Evolutionary conservation across 2,888 invertebrate species (phyloP).

Genomic region (Mayetiola destructor): DNA sequence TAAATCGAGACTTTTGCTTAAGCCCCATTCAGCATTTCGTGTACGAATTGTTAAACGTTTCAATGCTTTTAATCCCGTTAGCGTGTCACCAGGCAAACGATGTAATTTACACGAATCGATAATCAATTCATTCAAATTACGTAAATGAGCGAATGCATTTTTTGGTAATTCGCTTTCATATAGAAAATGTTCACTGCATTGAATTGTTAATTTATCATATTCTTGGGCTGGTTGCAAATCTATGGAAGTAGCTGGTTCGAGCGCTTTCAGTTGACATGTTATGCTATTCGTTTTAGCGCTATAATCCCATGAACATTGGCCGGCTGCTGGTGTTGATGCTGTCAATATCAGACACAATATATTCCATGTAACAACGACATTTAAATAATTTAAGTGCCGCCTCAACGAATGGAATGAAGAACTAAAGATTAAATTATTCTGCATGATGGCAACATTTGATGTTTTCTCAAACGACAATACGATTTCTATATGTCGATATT

Average conservation of each 20-base stretch:
- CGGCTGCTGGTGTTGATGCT: constrained; percentile 15
- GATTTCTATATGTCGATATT: no score
- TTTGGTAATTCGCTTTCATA: constrained; percentile 63
- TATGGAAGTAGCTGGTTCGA: constrained; percentile 25
- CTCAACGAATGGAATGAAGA: background rate
- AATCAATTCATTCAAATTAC: constrained; percentile 53
- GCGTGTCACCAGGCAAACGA: constrained; percentile 57
- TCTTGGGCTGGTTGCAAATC: constrained; percentile 45
- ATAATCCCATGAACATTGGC: constrained; percentile 35
- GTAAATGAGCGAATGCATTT: constrained; percentile 55
- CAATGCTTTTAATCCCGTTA: constrained; percentile 57
- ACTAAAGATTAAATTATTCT: constrained; percentile 8
- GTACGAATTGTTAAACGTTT: constrained; percentile 62
- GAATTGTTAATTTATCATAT: constrained; percentile 55
- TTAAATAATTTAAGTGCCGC: background rate
- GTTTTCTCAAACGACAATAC: background rate
- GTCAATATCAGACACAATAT: background rate
- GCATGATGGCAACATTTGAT: constrained; percentile 9
- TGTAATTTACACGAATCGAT: constrained; percentile 69
- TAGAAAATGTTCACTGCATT: constrained; percentile 62
- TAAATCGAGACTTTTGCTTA: constrained; percentile 58
- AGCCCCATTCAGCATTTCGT: constrained; percentile 66
- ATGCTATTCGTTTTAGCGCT: constrained; percentile 29
- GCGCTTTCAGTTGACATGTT: constrained; percentile 31
- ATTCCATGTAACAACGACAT: background rate